phyloP scores from a whole-genome alignment of 2,888 invertebrate genomes.

The Chloromyia formosa region DNA sequence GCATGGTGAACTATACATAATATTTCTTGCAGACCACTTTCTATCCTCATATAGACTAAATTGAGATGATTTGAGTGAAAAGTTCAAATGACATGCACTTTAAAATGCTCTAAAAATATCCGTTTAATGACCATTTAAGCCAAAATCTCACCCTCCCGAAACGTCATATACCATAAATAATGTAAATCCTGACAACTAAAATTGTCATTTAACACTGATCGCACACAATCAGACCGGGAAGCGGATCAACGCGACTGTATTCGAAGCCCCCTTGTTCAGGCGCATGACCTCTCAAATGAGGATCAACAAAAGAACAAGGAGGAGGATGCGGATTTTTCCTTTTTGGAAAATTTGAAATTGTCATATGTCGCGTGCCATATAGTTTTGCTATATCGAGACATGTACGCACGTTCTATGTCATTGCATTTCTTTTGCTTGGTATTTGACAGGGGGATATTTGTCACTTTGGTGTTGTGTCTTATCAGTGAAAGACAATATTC shows the following conservation, averaged over 20 bases:
- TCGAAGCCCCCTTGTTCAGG: slow-evolving; percentile 1
- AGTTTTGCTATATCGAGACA: slow-evolving; percentile 43
- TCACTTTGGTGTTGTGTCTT: slow-evolving; percentile 15
- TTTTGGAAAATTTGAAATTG: slow-evolving; percentile 42
- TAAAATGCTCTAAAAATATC: slow-evolving; percentile 48
- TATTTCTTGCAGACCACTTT: not conserved
- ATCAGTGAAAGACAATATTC: slow-evolving; percentile 15
- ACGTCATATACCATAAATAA: slow-evolving; percentile 47
- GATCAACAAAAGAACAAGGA: slow-evolving; percentile 36
- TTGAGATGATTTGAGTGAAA: slow-evolving; percentile 37
- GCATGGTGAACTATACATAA: slow-evolving; percentile 10
- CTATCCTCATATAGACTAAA: not conserved
- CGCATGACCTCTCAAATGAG: slow-evolving; percentile 27
- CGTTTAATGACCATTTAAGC: slow-evolving; percentile 50
- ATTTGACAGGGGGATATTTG: slow-evolving; percentile 21
- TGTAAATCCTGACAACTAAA: slow-evolving; percentile 50
- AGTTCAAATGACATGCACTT: slow-evolving; percentile 44
- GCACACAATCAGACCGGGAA: slow-evolving; percentile 28
- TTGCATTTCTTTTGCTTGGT: slow-evolving; percentile 22
- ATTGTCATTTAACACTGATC: slow-evolving; percentile 49
- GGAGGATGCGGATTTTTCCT: slow-evolving; percentile 39
- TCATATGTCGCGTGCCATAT: slow-evolving; percentile 50
- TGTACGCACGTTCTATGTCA: slow-evolving; percentile 18
- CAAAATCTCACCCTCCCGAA: slow-evolving; percentile 46
- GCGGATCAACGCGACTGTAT: slow-evolving; percentile 14